Percentiles rank a stretch among this genome's conserved stretches.
phyloP scores from a whole-genome alignment of 2,888 invertebrate species.

The Trissolcus brochymenae region DNA sequence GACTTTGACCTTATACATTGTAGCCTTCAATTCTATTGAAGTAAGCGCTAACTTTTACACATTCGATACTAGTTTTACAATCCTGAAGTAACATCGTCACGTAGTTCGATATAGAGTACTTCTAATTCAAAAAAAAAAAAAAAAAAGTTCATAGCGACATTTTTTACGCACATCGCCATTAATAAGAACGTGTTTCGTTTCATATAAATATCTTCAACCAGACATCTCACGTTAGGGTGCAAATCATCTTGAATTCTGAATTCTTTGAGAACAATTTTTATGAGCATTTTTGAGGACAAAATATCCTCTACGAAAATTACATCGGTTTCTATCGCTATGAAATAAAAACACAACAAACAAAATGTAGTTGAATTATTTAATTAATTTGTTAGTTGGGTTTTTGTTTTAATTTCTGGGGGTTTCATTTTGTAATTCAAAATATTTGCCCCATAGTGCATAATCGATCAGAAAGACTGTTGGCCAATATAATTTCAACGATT shows the following conservation, averaged over 20 bases:
- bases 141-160: background rate
- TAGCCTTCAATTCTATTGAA: constrained; percentile 36
- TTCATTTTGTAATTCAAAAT: background rate
- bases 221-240: too few relatives aligned
- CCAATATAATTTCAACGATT: constrained; percentile 41
- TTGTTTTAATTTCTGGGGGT: too few relatives aligned
- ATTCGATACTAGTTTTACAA: constrained; percentile 22
- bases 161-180: too few relatives aligned
- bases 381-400: too few relatives aligned
- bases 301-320: background rate
- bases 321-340: background rate
- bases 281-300: background rate
- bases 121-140: constrained; percentile 4
- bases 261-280: too few relatives aligned
- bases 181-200: too few relatives aligned
- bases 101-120: constrained; percentile 18
- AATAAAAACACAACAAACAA: background rate
- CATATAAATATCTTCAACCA: too few relatives aligned
- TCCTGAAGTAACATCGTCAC: constrained; percentile 12
- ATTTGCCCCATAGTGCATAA: constrained; percentile 21
- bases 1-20: constrained; percentile 39
- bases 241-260: too few relatives aligned
- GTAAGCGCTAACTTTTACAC: constrained; percentile 18
- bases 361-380: background rate
- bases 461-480: constrained; percentile 30